Base-by-base conservation (phyloP, 2,888 invertebrate genomes). In the Stratiomys singularior region DNA sequence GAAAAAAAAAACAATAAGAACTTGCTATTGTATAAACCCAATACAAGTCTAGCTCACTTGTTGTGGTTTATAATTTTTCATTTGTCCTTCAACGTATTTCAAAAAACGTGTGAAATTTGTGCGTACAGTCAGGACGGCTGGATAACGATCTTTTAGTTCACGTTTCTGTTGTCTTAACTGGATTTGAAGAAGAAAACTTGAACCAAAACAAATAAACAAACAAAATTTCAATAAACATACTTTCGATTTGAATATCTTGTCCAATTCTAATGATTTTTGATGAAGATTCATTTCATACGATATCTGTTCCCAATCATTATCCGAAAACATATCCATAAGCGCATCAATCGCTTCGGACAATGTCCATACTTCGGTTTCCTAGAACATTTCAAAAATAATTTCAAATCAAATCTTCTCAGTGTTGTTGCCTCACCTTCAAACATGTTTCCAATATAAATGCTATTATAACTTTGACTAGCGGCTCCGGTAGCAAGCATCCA, bases 291-390 rank as follows among this genome's bases (percentile, higher is more conserved):
- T 88, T 83, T 92, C 91, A 79, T 87, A 87, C 0, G 93, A 91
- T 78, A 93, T 86, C 23, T 83, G 83, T 84, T 94, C 92, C 77
- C 92, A 91, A 83, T 93, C 92, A 83, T 94, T 94, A 83, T 94
- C 93, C 0, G 92, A 90, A 85, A 93, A 94, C 81, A 94, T 89
- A 83, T 94, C 94, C 86, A 94, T 92, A 28, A 94, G 83, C 0
- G 92, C 91, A 83, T 94, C 94, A 52, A 94, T 84, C 2, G 92
- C 90, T 87, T 94, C 94, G 0, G 94, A 93, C 46, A 92, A 87
- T 4, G 93, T 90, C 92, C 93, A 93, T 7, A 92, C 90, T 80
- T 92, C 91, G 23, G 88, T 86, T 83, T 93, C 93, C 82, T 89
- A 89, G 13, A 1, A 66, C 28, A 63, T 46, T 23, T n/a, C 63